These are phyloP conservation scores for Drosophila virilis DNA, from an alignment of 1,140 invertebrate genomes.

Conservation along the genomic window DNA sequence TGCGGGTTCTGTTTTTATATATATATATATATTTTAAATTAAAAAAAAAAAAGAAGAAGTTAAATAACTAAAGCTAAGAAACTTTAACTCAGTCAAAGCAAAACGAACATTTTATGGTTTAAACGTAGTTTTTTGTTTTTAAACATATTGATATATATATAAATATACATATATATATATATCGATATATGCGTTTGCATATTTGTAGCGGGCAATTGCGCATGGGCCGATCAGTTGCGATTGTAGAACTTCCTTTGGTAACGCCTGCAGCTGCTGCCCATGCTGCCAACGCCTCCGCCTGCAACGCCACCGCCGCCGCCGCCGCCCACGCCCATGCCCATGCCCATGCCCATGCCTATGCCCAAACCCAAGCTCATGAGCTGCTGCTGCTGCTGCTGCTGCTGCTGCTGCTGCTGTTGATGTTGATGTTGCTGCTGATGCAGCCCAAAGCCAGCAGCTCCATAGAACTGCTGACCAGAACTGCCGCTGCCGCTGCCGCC, in stretches of 20 bases:
- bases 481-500: slow-evolving; percentile 33
- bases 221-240: slow-evolving; percentile 60
- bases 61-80: slow-evolving; percentile 61
- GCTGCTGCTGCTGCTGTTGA: slow-evolving; percentile 45
- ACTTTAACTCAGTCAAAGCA: slow-evolving; percentile 78
- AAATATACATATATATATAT: slow-evolving; percentile 9
- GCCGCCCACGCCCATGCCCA: slow-evolving; percentile 18
- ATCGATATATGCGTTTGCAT: neutral
- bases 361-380: slow-evolving; percentile 37
- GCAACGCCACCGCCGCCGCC: slow-evolving; percentile 22
- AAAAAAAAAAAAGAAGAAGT: slow-evolving; percentile 5
- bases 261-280: slow-evolving; percentile 76
- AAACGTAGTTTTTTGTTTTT: slow-evolving; percentile 1
- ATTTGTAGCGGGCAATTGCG: neutral
- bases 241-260: slow-evolving; percentile 84
- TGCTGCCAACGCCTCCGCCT: slow-evolving; percentile 66
- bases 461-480: slow-evolving; percentile 63
- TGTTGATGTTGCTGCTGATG: slow-evolving; percentile 60
- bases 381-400: slow-evolving; percentile 54
- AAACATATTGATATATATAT: slow-evolving; percentile 12
- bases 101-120: slow-evolving; percentile 64
- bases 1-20: neutral
- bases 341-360: slow-evolving; percentile 26
- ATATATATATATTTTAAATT: neutral
- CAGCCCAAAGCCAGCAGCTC: slow-evolving; percentile 58